These are phyloP conservation scores for Lepidurus apus DNA, from an alignment of 1,140 invertebrate genomes.

Conservation along the genomic window DNA sequence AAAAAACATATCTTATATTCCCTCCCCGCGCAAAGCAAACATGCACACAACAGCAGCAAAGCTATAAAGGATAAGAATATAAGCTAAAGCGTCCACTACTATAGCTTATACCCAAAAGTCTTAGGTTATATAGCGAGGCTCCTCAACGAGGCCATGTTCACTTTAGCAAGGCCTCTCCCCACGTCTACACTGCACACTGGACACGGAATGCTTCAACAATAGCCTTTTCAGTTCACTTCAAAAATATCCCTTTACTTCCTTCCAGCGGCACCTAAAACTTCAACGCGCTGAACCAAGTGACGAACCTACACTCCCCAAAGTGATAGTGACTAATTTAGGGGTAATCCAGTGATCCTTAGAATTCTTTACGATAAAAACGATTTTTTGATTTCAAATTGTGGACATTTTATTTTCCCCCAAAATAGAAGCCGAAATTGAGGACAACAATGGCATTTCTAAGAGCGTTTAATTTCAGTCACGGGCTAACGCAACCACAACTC, in stretches of 20 bases:
- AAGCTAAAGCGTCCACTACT: no score
- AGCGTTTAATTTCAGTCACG: slow-evolving; percentile 1
- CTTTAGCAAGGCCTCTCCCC: neutral
- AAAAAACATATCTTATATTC: no score
- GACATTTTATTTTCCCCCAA: neutral
- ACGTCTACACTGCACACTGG: neutral
- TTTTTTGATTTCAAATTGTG: neutral
- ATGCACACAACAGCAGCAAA: no score
- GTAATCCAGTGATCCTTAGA: no score
- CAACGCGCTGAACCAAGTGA: no score
- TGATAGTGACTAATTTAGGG: no score
- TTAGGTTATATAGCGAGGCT: neutral
- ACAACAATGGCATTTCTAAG: neutral
- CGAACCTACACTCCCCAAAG: no score
- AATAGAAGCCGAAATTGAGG: neutral
- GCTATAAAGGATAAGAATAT: no score
- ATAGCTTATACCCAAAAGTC: neutral
- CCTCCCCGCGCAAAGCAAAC: no score
- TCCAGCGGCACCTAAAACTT: no score
- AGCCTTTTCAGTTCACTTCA: neutral
- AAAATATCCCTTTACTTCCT: neutral
- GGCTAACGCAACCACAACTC: neutral
- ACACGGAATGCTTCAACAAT: neutral
- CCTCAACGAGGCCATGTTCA: slow-evolving; percentile 4
- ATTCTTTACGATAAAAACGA: neutral